Evolutionary conservation across 2,113 vertebrate species (phyloP).

Genomic region (Varanus komodoensis): DNA sequence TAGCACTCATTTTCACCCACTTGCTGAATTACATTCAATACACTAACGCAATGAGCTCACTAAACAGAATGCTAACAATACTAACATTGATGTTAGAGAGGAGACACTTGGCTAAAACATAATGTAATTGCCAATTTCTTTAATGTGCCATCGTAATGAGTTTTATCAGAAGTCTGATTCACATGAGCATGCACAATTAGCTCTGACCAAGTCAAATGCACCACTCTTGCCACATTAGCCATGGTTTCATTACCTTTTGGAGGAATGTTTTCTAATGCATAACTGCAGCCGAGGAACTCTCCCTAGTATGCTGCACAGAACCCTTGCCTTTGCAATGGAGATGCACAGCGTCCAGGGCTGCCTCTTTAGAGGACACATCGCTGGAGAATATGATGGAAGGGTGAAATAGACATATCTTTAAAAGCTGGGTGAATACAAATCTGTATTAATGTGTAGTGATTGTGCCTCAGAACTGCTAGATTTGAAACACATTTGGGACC

Average conservation of each 20-base stretch:
- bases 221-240: slow-evolving; percentile 64
- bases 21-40: slow-evolving; percentile 37
- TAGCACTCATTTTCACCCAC: slow-evolving; percentile 13
- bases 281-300: slow-evolving; percentile 57
- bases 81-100: slow-evolving; percentile 68
- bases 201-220: slow-evolving; percentile 65
- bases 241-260: slow-evolving; percentile 70
- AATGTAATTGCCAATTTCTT: slow-evolving; percentile 74
- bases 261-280: slow-evolving; percentile 61
- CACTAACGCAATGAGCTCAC: slow-evolving; percentile 46
- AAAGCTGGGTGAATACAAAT: background rate
- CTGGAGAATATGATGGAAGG: background rate
- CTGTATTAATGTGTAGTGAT: background rate
- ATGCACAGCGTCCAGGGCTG: fast-evolving
- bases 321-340: slow-evolving; percentile 44
- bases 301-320: slow-evolving; percentile 39
- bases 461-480: background rate
- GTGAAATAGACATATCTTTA: background rate
- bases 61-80: slow-evolving; percentile 66
- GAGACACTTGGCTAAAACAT: slow-evolving; percentile 75
- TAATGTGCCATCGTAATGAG: slow-evolving; percentile 77
- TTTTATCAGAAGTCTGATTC: slow-evolving; percentile 77
- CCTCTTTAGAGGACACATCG: background rate
- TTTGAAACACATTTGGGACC: background rate
- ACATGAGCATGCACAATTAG: slow-evolving; percentile 74